These are phyloP conservation scores for Cryptoprocta ferox DNA, from an alignment of 2,797 vertebrate genomes.

Conservation along the genomic window DNA sequence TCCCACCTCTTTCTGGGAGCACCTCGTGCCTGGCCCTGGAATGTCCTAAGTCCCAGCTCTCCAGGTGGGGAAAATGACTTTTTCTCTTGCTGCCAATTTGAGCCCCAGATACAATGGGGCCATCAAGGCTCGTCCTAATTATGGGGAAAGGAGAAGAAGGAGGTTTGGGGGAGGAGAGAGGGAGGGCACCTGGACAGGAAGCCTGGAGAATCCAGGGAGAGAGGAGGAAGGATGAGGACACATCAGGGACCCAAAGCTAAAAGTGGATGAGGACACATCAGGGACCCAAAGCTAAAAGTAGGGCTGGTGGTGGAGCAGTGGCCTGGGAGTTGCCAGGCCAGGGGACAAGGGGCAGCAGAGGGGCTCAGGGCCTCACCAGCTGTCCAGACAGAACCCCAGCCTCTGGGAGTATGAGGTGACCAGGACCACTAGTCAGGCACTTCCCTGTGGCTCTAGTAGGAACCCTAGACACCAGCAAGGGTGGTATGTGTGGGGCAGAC, in stretches of 20 bases:
- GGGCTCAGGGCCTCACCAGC: background rate
- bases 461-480: background rate
- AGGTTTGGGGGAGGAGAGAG: background rate
- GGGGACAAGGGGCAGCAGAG: background rate
- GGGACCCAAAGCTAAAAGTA: background rate
- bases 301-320: background rate
- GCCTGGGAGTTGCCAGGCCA: background rate
- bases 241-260: background rate
- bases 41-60: background rate
- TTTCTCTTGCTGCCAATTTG: background rate
- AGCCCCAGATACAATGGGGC: background rate
- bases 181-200: background rate
- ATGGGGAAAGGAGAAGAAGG: background rate
- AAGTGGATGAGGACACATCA: background rate
- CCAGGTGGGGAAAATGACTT: background rate
- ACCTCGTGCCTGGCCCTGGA: background rate
- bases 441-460: background rate
- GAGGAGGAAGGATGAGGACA: background rate
- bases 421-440: background rate
- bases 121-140: background rate
- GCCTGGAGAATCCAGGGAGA: background rate
- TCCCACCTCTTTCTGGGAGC: background rate
- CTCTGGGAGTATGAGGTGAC: background rate
- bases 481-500: accelerated
- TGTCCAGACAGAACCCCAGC: background rate